These are phyloP conservation scores for Synanceia verrucosa DNA, from an alignment of 2,797 vertebrate species.

Conservation along the genomic window DNA sequence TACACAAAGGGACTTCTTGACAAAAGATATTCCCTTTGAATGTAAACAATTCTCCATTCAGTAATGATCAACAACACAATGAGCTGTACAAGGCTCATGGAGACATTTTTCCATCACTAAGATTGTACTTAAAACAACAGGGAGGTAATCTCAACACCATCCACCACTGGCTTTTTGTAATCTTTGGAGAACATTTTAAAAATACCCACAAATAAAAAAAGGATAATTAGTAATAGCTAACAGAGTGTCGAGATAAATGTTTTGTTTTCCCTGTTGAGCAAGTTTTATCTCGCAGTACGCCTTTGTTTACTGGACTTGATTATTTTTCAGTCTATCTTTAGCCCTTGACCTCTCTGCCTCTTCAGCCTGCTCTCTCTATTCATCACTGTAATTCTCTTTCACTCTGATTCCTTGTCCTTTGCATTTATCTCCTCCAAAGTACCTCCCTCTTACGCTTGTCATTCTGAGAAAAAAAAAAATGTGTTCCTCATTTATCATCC, in stretches of 20 bases:
- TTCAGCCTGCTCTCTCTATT: conserved; percentile 15
- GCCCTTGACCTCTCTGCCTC: conserved; percentile 7
- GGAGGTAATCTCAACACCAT: neutral
- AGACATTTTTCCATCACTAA: neutral
- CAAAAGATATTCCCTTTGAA: neutral
- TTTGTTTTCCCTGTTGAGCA: neutral
- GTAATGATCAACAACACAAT: neutral
- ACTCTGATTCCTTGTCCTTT: conserved; percentile 27
- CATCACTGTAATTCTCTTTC: conserved; percentile 10
- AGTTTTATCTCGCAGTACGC: neutral
- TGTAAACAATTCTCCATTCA: neutral
- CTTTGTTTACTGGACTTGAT: conserved; percentile 23
- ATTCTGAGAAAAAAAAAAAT: conserved; percentile 18
- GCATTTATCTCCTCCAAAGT: conserved; percentile 32
- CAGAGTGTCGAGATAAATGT: neutral
- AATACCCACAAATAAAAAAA: neutral
- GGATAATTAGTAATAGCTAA: neutral
- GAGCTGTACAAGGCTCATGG: neutral
- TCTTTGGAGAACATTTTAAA: neutral
- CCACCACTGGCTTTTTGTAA: neutral
- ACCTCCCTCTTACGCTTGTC: conserved; percentile 18
- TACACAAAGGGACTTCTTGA: neutral
- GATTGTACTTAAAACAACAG: neutral
- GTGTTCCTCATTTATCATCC: conserved; percentile 35
- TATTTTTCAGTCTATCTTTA: neutral